Evolutionary conservation across 2,113 vertebrate genomes (phyloP).

Genomic region (Cebidichthys violaceus): DNA sequence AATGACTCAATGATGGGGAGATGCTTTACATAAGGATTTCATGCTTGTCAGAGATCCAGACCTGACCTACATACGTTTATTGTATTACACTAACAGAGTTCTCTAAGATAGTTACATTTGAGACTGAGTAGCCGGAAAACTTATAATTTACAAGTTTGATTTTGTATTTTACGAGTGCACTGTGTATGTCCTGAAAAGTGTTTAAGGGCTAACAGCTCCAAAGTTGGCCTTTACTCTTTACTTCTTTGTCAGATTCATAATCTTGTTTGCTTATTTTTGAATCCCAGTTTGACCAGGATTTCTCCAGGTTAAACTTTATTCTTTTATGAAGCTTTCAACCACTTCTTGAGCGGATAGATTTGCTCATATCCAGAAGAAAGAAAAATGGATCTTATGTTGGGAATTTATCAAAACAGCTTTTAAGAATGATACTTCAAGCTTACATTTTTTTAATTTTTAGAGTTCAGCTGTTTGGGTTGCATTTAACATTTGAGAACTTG

Average conservation of each 20-base stretch:
- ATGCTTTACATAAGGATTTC: constrained; percentile 37
- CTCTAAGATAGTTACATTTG: constrained; percentile 34
- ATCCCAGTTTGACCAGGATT: too few relatives aligned
- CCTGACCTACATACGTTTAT: constrained; percentile 5
- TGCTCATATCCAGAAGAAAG: background rate
- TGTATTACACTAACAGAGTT: constrained; percentile 39
- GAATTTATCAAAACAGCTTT: background rate
- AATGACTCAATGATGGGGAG: constrained; percentile 25
- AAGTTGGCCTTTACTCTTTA: background rate
- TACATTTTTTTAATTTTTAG: background rate
- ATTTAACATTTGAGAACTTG: background rate
- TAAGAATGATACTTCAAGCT: background rate
- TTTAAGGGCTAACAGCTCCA: background rate
- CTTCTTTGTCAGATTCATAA: background rate
- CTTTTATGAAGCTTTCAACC: too few relatives aligned
- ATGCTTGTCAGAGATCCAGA: constrained; percentile 38
- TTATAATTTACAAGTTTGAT: background rate
- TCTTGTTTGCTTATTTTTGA: background rate
- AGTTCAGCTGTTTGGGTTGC: background rate
- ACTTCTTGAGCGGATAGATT: background rate
- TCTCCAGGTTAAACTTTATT: too few relatives aligned
- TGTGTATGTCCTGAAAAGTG: too few relatives aligned
- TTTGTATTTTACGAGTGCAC: background rate
- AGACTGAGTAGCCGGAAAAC: constrained; percentile 17
- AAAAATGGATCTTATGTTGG: background rate